These are phyloP conservation scores for Hipposideros larvatus DNA, from an alignment of 2,797 vertebrate genomes.

Conservation along the genomic window DNA sequence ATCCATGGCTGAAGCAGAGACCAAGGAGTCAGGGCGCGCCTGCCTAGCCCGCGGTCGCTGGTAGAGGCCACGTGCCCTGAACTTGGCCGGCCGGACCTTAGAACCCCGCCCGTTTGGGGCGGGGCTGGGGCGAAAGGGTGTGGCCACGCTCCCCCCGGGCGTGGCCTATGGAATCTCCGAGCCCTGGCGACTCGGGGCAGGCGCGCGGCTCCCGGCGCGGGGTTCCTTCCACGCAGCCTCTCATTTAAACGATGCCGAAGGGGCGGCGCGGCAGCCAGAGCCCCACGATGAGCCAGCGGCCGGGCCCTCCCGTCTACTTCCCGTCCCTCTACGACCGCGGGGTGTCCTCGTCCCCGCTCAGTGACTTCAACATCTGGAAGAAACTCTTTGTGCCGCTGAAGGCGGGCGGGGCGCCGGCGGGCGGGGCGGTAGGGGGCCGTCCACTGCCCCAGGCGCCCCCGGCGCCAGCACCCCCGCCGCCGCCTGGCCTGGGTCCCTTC, in stretches of 20 bases:
- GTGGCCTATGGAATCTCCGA: constrained; percentile 68
- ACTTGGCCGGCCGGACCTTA: accelerated
- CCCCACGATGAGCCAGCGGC: constrained; percentile 84
- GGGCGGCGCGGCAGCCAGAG: constrained; percentile 75
- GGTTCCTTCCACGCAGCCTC: constrained; percentile 79
- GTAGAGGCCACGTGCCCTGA: no score
- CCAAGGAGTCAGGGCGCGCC: not conserved
- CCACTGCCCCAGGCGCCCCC: constrained; percentile 60
- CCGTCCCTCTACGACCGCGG: constrained; percentile 86
- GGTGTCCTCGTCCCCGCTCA: constrained; percentile 70
- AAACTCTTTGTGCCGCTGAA: constrained; percentile 75
- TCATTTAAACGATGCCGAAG: constrained; percentile 76
- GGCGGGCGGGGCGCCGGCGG: constrained; percentile 55
- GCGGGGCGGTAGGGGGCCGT: constrained; percentile 51
- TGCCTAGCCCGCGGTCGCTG: no score
- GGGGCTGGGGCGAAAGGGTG: not conserved
- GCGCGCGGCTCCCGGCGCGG: constrained; percentile 71
- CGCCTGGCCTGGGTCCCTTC: constrained; percentile 41
- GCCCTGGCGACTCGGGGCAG: not conserved
- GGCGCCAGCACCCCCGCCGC: constrained; percentile 42
- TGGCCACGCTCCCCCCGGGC: constrained; percentile 19
- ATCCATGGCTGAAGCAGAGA: accelerated
- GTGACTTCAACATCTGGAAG: constrained; percentile 77
- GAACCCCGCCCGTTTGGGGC: not conserved
- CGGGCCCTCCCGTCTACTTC: constrained; percentile 83